phyloP scores from a whole-genome alignment of 2,113 vertebrate genomes.

The Gallinago undulata region DNA sequence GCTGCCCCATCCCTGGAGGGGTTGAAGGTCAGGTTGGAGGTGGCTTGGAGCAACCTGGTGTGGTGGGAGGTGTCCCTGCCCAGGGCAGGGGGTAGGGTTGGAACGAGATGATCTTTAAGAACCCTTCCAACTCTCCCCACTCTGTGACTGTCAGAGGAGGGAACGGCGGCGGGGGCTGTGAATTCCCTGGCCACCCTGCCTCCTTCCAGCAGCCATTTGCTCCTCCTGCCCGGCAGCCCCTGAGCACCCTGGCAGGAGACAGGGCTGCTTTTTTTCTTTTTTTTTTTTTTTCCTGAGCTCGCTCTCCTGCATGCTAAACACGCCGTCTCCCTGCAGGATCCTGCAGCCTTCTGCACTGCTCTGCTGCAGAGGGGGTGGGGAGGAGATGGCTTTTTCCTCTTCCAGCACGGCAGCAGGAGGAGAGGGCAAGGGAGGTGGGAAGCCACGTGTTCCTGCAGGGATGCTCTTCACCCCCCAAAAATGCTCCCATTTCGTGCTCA shows the following conservation, averaged over 20 bases:
- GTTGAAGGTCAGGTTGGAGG: no score
- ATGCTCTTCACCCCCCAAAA: fast-evolving
- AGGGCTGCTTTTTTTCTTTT: not conserved
- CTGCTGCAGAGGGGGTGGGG: slow-evolving; percentile 52
- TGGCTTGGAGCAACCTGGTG: not conserved
- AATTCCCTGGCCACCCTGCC: fast-evolving
- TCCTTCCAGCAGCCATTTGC: not conserved
- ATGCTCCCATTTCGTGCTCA: fast-evolving
- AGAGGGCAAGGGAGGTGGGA: not conserved
- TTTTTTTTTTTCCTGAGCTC: not conserved
- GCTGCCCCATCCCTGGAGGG: no score
- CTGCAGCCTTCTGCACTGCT: slow-evolving; percentile 29
- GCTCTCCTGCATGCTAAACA: slow-evolving; percentile 43
- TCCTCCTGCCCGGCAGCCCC: not conserved
- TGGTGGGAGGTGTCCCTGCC: not conserved
- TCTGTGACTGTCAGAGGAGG: not conserved
- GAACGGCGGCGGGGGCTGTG: fast-evolving
- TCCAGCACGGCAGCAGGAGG: not conserved
- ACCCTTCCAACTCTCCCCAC: not conserved
- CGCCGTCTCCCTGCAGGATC: not conserved
- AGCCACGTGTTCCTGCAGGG: fast-evolving
- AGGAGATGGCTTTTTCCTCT: not conserved
- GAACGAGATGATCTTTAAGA: fast-evolving
- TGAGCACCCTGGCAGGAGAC: not conserved
- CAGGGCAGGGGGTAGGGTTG: not conserved